Percentiles rank a stretch among this genome's conserved stretches.
These are phyloP conservation scores for Piprites chloris DNA, from an alignment of 2,113 vertebrate genomes.

Conservation along the genomic window DNA sequence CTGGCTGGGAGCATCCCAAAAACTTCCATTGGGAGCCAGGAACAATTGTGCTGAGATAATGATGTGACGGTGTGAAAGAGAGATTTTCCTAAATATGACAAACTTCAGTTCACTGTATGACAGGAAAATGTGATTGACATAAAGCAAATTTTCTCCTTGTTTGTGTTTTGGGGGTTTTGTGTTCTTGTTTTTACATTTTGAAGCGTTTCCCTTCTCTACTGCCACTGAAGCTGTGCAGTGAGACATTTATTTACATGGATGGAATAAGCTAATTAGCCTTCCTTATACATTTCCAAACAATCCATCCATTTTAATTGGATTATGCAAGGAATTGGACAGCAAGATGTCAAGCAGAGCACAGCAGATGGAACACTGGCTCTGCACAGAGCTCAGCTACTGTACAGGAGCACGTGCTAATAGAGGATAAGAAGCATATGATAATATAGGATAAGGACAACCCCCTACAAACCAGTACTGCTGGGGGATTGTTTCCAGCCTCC, in stretches of 20 bases:
- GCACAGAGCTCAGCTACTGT: not conserved
- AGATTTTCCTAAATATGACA: not conserved
- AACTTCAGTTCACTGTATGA: not conserved
- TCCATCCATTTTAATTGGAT: not conserved
- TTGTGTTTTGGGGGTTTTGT: not conserved
- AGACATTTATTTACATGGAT: not conserved
- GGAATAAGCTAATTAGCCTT: not conserved
- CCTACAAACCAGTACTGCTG: not conserved
- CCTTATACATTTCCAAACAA: not conserved
- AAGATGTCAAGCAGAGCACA: not conserved
- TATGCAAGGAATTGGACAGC: not conserved
- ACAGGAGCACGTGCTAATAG: not conserved
- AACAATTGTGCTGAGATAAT: not conserved
- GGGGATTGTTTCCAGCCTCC: not conserved
- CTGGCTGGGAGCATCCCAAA: rapidly evolving
- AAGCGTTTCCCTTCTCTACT: not conserved
- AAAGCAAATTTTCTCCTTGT: not conserved
- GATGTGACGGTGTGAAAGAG: not conserved
- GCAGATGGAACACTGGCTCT: not conserved
- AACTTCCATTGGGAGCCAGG: rapidly evolving
- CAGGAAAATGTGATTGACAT: not conserved
- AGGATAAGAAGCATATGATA: not conserved
- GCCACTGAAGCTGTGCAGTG: not conserved
- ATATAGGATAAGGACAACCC: not conserved
- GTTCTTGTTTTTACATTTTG: not conserved